Base-by-base conservation (phyloP, 64 coral and sea anemone genomes). In the Montipora cactus region DNA sequence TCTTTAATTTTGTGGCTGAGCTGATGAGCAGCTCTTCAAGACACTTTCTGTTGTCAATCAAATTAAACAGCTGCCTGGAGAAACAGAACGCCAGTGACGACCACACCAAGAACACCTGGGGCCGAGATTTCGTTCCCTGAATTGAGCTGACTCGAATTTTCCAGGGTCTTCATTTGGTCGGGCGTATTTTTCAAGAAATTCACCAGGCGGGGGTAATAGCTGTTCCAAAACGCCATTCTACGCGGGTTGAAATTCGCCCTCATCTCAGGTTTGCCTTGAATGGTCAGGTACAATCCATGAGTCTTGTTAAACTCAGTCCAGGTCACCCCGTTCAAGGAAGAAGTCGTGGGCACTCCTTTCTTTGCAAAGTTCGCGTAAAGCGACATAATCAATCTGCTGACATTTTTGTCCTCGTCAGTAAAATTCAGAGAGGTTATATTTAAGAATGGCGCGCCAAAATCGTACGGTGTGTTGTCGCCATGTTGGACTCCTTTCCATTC, bases 351-450 rank as follows among this genome's bases (percentile, higher is more conserved):
- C 14, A 81, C 89, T 18, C 93, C 96, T 46, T 78, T 73, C 49
- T 95, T 98, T 15, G 87, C 92, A 95, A 98, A 98, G 64, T 95
- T 98, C 16, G 83, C 80, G 47, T 95, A 95, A 57, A 88, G 75
- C n/a, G 50, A 78, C 66, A 98, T 94, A 14, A 98, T 92, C 14
- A 98, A 84, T 52, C 58, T 89, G 52, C 96, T 98, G 19, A 98
- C 64, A 57, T 98, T 95, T 78, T 75, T 78, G 45, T 98, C 96
- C 59, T 87, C 84, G 22, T 92, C 44, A 37, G 87, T 67, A 62
- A 92, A 98, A 18, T 48, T 85, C 74, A 92, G 55, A 8, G 80
- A 66, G 8, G 78, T 74, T 46, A 85, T 70, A 64, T 95, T 88
- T 25, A 90, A 25, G 11, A 98, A 78, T 49, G 96, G 96, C 13